A percentile compares a stretch with the other conserved stretches of the same genome.
Evolutionary conservation across 2,113 vertebrate genomes (phyloP).

Genomic region (Genyomyrus donnyi): DNA sequence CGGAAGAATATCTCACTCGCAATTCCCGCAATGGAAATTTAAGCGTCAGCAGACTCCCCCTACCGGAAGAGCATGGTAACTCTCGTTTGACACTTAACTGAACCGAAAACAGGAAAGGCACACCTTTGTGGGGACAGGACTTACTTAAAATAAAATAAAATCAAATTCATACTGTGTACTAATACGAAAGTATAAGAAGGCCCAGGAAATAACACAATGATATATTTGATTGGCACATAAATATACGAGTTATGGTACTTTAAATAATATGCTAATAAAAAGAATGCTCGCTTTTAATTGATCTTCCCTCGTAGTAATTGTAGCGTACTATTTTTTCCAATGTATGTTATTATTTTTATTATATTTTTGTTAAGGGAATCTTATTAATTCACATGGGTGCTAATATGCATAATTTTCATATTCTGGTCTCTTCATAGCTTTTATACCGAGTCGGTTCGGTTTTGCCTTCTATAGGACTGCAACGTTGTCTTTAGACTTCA

Average conservation of each 20-base stretch:
- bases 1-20: constrained; percentile 19
- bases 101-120: constrained; percentile 6
- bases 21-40: constrained; percentile 17
- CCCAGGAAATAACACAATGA: not conserved
- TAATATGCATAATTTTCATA: not conserved
- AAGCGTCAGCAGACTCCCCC: constrained; percentile 35
- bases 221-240: not conserved
- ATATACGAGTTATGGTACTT: not conserved
- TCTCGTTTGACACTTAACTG: constrained; percentile 10
- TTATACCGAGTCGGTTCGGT: not conserved
- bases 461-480: not conserved
- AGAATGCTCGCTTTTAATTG: not conserved
- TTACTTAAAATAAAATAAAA: not conserved
- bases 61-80: constrained; percentile 35
- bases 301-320: not conserved
- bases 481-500: not conserved
- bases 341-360: not conserved
- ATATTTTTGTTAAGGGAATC: not conserved
- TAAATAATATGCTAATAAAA: not conserved
- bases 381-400: not conserved
- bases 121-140: not conserved
- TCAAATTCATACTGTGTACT: not conserved
- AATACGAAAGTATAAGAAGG: not conserved
- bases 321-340: not conserved
- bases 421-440: not conserved